phyloP scores from a whole-genome alignment of 2,888 invertebrate species.

The Frankliniella intonsa region DNA sequence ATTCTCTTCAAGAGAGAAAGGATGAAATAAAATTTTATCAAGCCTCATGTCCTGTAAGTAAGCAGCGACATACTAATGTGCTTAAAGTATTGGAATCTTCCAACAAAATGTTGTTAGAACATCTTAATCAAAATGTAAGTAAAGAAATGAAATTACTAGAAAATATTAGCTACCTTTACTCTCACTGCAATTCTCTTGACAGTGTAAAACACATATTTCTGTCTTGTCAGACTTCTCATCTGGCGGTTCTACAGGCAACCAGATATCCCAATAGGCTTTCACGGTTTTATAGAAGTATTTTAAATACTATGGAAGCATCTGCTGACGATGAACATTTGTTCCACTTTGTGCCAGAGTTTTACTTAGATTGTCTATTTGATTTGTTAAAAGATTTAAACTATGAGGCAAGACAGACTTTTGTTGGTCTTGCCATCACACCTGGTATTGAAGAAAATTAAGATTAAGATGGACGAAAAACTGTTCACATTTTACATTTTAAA shows the following conservation, averaged over 20 bases:
- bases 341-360: conserved; percentile 68
- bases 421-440: conserved; percentile 52
- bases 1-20: neutral
- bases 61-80: neutral
- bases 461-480: neutral
- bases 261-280: neutral
- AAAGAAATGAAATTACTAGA: neutral
- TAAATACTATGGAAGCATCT: conserved; percentile 57
- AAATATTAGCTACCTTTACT: neutral
- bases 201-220: neutral
- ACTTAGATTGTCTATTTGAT: conserved; percentile 63
- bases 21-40: neutral
- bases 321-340: conserved; percentile 57
- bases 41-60: neutral
- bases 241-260: neutral
- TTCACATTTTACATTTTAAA: neutral
- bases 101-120: neutral
- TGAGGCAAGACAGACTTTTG: conserved; percentile 43
- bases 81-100: neutral
- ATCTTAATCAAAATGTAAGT: neutral
- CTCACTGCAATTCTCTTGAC: neutral
- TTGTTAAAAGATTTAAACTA: conserved; percentile 50
- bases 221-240: neutral
- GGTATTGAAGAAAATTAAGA: conserved; percentile 47
- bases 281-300: conserved; percentile 56